phyloP scores from a whole-genome alignment of 2,113 vertebrate species.

The Leucopsar rothschildi region DNA sequence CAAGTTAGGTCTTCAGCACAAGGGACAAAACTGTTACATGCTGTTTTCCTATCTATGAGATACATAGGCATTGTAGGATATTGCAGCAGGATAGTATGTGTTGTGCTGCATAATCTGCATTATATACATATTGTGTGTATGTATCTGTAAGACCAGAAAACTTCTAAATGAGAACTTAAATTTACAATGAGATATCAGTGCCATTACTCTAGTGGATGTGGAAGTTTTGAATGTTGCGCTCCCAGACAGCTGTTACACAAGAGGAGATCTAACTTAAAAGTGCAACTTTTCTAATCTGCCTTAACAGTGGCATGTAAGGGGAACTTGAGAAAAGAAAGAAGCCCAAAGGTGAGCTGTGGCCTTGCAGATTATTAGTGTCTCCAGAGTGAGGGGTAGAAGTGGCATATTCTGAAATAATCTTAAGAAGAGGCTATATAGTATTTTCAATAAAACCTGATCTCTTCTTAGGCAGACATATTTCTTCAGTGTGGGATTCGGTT shows the following conservation, averaged over 20 bases:
- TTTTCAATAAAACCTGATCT: background rate
- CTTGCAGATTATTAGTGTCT: background rate
- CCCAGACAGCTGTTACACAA: background rate
- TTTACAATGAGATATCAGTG: background rate
- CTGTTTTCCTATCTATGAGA: fast-evolving
- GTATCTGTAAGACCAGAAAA: background rate
- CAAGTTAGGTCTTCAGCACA: background rate
- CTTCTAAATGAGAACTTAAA: background rate
- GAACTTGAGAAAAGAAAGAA: background rate
- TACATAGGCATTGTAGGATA: background rate
- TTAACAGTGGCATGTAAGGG: background rate
- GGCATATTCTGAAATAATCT: background rate
- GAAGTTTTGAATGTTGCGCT: background rate
- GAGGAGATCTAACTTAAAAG: background rate
- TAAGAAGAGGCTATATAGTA: background rate
- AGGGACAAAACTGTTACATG: background rate
- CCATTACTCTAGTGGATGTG: background rate
- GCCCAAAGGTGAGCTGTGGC: background rate
- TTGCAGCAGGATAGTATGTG: background rate
- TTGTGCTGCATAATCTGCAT: background rate
- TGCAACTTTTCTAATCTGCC: background rate
- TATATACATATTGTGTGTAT: background rate
- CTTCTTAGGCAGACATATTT: background rate
- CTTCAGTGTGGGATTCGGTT: background rate
- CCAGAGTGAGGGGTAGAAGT: fast-evolving